Evolutionary conservation across 2,797 vertebrate genomes (phyloP).

Genomic region (Myotis vivesi): DNA sequence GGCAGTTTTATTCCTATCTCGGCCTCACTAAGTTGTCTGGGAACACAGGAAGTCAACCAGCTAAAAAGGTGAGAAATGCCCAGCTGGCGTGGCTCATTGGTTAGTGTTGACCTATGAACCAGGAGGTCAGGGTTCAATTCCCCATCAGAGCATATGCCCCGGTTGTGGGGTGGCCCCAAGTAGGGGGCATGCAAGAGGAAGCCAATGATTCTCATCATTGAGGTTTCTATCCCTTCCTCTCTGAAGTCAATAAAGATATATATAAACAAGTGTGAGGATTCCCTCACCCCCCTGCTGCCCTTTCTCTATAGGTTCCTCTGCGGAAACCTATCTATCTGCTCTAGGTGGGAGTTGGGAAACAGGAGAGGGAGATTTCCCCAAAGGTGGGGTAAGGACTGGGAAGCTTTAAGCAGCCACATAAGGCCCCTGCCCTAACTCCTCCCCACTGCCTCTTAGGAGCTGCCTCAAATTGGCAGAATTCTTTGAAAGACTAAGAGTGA

Average conservation of each 20-base stretch:
- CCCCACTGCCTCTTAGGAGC: conserved; percentile 29
- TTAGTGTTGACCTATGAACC: too few relatives aligned
- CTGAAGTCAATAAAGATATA: not conserved
- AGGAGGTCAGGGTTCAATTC: too few relatives aligned
- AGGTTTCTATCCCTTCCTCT: too few relatives aligned
- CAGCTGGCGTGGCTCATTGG: too few relatives aligned
- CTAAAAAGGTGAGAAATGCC: not conserved
- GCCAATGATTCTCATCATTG: too few relatives aligned
- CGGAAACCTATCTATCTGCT: not conserved
- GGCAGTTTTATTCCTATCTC: conserved; percentile 65
- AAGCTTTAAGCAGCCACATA: not conserved
- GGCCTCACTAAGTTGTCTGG: conserved; percentile 41
- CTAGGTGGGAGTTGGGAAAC: not conserved
- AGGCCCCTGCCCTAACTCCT: not conserved
- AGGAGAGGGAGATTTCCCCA: not conserved
- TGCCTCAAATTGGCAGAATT: conserved; percentile 69
- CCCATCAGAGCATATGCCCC: too few relatives aligned
- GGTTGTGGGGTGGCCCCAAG: too few relatives aligned
- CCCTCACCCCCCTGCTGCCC: not conserved
- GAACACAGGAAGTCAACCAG: conserved; percentile 55
- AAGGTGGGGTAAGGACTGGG: not conserved
- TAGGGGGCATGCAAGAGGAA: too few relatives aligned
- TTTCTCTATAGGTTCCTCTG: not conserved
- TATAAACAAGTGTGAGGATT: not conserved
- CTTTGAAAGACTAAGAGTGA: conserved; percentile 63